phyloP scores from a whole-genome alignment of 2,113 vertebrate species.

The Nycticorax nycticorax region DNA sequence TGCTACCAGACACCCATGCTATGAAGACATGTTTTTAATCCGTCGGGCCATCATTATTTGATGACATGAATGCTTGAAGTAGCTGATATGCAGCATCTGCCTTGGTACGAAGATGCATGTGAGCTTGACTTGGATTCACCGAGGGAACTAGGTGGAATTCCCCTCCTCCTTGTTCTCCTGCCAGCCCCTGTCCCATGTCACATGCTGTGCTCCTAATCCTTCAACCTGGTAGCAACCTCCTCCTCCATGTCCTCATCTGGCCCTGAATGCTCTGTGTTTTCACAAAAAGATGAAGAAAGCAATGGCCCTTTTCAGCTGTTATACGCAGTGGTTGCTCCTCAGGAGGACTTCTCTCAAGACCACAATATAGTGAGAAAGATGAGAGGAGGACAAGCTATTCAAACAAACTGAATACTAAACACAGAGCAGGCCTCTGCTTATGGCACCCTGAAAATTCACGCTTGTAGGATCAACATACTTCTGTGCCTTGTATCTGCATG shows the following conservation, averaged over 20 bases:
- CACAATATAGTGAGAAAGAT: background rate
- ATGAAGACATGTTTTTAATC: background rate
- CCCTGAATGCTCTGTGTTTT: background rate
- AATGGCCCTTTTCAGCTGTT: background rate
- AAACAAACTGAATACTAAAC: background rate
- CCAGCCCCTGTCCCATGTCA: background rate
- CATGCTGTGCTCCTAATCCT: background rate
- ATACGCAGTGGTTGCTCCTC: rapidly evolving
- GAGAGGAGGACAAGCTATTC: background rate
- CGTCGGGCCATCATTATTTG: background rate
- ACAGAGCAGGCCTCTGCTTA: background rate
- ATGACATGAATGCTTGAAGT: background rate
- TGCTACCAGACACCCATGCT: background rate
- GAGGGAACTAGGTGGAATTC: background rate
- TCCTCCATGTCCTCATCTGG: background rate
- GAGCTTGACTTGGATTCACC: background rate
- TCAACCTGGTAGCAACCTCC: background rate
- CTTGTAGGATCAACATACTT: background rate
- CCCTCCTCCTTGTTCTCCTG: background rate
- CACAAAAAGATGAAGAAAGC: background rate
- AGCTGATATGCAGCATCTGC: background rate
- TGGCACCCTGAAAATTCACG: background rate
- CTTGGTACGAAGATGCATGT: rapidly evolving
- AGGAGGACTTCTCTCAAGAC: background rate
- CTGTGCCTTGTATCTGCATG: background rate